These are phyloP conservation scores for Lepidochrysops patricia DNA, from an alignment of 2,888 invertebrate species.

Conservation along the genomic window DNA sequence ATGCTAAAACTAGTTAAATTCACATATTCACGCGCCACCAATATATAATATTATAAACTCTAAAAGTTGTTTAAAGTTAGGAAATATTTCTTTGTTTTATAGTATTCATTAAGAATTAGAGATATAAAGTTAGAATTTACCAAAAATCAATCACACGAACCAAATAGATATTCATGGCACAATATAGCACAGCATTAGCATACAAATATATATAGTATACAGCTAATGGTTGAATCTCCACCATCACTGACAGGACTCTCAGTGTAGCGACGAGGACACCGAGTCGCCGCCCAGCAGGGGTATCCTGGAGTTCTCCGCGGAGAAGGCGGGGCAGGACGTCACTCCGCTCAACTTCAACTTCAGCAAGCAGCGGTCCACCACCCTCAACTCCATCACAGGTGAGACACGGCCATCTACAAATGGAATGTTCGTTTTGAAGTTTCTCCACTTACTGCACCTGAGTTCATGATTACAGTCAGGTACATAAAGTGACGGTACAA, in stretches of 20 bases:
- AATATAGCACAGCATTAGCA: not conserved
- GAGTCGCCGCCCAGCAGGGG: constrained; percentile 77
- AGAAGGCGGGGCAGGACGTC: constrained; percentile 90
- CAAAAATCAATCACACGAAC: no score
- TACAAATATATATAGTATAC: not conserved
- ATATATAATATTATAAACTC: no score
- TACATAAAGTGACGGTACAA: constrained; percentile 22
- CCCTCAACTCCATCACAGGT: constrained; percentile 86
- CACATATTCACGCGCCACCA: not conserved
- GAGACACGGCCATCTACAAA: constrained; percentile 16
- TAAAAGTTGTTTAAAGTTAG: no score
- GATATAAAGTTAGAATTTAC: no score
- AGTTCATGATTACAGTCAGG: constrained; percentile 20
- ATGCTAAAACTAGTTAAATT: not conserved
- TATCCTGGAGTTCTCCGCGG: constrained; percentile 88
- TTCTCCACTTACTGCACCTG: constrained; percentile 21
- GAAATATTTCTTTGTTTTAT: no score
- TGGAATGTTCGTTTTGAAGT: constrained; percentile 13
- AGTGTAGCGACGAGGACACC: constrained; percentile 68
- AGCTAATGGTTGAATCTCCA: not conserved
- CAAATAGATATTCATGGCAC: no score
- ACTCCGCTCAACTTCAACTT: constrained; percentile 90
- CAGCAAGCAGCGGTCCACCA: constrained; percentile 80
- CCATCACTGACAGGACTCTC: constrained; percentile 49
- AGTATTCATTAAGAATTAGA: no score